A percentile compares a stretch with the other conserved stretches of the same genome.
These are phyloP conservation scores for Pyralis farinalis DNA, from an alignment of 2,888 invertebrate species.

Conservation along the genomic window DNA sequence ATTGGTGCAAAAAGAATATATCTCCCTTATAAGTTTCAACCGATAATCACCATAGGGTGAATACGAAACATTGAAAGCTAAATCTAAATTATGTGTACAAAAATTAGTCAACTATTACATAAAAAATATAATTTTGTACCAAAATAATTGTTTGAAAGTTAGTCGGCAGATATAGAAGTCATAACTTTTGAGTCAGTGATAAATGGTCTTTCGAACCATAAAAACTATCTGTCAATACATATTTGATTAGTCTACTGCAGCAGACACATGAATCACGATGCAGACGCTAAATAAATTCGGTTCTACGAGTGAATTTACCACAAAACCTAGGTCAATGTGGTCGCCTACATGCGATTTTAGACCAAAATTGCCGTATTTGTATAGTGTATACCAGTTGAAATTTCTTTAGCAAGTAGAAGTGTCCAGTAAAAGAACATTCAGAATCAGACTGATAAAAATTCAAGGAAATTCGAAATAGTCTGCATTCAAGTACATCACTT, in stretches of 20 bases:
- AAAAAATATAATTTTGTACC: too few relatives aligned
- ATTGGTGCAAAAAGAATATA: too few relatives aligned
- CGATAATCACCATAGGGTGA: too few relatives aligned
- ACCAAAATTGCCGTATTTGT: conserved; percentile 19
- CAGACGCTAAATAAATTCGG: conserved; percentile 61
- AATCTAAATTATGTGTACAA: too few relatives aligned
- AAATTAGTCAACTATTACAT: too few relatives aligned
- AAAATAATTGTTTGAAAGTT: too few relatives aligned
- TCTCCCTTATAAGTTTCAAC: too few relatives aligned
- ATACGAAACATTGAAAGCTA: too few relatives aligned
- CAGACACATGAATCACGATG: conserved; percentile 74
- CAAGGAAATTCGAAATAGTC: conserved; percentile 75
- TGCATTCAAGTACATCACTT: conserved; percentile 72
- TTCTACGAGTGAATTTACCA: conserved; percentile 52
- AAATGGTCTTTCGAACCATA: conserved; percentile 35
- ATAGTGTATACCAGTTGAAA: conserved; percentile 18
- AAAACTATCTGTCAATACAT: conserved; percentile 40
- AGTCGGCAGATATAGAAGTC: too few relatives aligned
- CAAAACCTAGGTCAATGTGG: conserved; percentile 15
- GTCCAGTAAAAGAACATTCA: conserved; percentile 29
- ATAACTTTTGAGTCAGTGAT: conserved; percentile 31
- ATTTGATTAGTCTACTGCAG: conserved; percentile 74
- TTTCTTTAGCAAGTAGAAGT: conserved; percentile 26
- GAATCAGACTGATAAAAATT: conserved; percentile 74
- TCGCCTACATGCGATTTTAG: conserved; percentile 27